A percentile compares a stretch with the other conserved stretches of the same genome.
Evolutionary conservation across 2,888 invertebrate genomes (phyloP).

Genomic region (Entomobrya multifasciata): DNA sequence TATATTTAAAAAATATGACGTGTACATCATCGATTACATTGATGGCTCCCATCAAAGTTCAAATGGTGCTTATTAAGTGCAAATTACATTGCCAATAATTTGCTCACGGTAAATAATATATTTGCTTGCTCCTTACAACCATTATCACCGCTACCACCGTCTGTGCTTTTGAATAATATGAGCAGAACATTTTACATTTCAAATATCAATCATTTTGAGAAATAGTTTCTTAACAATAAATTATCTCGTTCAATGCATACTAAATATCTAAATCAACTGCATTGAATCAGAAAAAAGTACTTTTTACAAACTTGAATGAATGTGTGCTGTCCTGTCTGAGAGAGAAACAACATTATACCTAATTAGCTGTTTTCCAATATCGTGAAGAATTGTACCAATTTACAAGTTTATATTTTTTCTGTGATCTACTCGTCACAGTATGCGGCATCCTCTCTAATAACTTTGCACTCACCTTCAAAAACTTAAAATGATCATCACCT

Average conservation of each 20-base stretch:
- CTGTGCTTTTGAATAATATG: neutral
- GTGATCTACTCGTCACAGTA: neutral
- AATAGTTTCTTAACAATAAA: constrained; percentile 19
- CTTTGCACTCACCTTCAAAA: constrained; percentile 36
- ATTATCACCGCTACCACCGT: constrained; percentile 17
- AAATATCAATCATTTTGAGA: constrained; percentile 23
- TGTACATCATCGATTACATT: constrained; percentile 51
- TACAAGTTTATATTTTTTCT: constrained; percentile 43
- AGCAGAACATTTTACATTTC: neutral
- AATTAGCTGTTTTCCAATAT: constrained; percentile 71
- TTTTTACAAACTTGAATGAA: constrained; percentile 12
- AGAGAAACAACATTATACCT: neutral
- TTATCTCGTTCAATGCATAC: neutral
- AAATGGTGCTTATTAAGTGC: constrained; percentile 68
- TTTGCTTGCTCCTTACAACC: constrained; percentile 30
- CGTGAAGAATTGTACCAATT: constrained; percentile 76
- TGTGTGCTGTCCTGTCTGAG: too few relatives aligned
- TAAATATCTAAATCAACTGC: constrained; percentile 11
- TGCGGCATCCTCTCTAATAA: neutral
- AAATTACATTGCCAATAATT: constrained; percentile 66
- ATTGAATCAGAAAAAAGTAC: constrained; percentile 15
- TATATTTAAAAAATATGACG: constrained; percentile 3
- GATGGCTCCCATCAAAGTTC: constrained; percentile 56
- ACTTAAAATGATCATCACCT: constrained; percentile 50
- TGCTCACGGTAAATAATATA: constrained; percentile 61